Evolutionary conservation across 53 echinoderm and acorn worm species (phyloP).

Genomic region (Glandiceps talaboti): DNA sequence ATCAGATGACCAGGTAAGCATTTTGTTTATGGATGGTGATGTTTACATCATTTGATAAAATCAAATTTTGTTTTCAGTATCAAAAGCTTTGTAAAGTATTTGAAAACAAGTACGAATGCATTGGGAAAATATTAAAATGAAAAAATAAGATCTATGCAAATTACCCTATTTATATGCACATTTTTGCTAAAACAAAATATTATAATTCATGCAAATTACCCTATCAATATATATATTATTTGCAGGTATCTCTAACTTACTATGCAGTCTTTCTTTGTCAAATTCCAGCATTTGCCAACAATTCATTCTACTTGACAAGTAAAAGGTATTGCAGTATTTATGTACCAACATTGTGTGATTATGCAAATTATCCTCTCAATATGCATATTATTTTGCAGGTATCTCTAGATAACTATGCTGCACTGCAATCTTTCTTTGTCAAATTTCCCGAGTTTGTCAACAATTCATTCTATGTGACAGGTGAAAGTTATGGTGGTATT

Average conservation of each 20-base stretch:
- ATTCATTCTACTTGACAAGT: conserved; percentile 66
- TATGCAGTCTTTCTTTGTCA: conserved; percentile 57
- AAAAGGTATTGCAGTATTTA: conserved; percentile 88
- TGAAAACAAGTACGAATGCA: too few species aligned
- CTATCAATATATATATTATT: too few species aligned
- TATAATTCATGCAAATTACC: too few species aligned
- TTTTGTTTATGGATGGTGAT: too few species aligned
- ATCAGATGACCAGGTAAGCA: conserved; percentile 59
- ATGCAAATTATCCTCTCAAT: too few species aligned
- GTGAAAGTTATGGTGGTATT: conserved; percentile 85
- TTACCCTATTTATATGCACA: too few species aligned
- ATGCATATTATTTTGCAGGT: conserved; percentile 26
- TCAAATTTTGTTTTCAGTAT: too few species aligned
- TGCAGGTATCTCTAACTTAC: conserved; percentile 58
- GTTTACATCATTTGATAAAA: too few species aligned
- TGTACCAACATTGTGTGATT: conserved; percentile 58
- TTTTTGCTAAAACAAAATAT: too few species aligned
- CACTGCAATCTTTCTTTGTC: conserved; percentile 58
- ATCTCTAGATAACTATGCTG: conserved; percentile 59
- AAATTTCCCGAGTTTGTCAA: conserved; percentile 54
- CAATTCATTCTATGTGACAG: conserved; percentile 65
- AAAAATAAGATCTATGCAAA: too few species aligned
- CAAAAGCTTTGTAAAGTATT: too few species aligned
- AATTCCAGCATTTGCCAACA: conserved; percentile 51
- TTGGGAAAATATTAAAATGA: too few species aligned